Percentiles rank a stretch among this genome's conserved stretches.
phyloP scores from a whole-genome alignment of 2,113 vertebrate genomes.

The Alligator sinensis region DNA sequence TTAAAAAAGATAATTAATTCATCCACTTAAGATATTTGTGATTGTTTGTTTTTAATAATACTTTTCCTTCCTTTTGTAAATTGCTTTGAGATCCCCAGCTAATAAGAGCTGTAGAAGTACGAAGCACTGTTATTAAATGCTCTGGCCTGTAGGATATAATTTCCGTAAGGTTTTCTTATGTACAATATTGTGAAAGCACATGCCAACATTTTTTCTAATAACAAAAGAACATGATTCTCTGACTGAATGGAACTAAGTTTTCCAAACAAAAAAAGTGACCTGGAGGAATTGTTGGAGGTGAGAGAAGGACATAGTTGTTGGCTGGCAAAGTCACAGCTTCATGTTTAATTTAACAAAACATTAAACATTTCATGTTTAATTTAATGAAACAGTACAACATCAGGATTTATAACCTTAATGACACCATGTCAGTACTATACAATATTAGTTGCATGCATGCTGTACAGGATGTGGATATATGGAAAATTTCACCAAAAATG shows the following conservation, averaged over 20 bases:
- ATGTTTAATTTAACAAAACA: slow-evolving; percentile 84
- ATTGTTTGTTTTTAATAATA: not conserved
- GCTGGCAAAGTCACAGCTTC: slow-evolving; percentile 73
- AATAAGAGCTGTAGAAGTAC: not conserved
- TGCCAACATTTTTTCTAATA: rapidly evolving
- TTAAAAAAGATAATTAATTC: not conserved
- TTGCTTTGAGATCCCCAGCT: slow-evolving; percentile 10
- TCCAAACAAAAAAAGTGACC: slow-evolving; percentile 58
- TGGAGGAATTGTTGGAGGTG: slow-evolving; percentile 65
- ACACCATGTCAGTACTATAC: slow-evolving; percentile 60
- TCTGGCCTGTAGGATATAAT: slow-evolving; percentile 12
- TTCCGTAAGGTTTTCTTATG: not conserved
- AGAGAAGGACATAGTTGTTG: slow-evolving; percentile 70
- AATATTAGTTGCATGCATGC: slow-evolving; percentile 36
- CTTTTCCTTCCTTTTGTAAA: not conserved
- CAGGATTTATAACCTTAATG: slow-evolving; percentile 76
- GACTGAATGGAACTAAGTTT: slow-evolving; percentile 25
- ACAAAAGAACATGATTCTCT: not conserved
- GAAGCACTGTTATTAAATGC: not conserved
- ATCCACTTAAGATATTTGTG: not conserved
- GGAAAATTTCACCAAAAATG: slow-evolving; percentile 37
- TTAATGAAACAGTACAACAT: slow-evolving; percentile 76
- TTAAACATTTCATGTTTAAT: slow-evolving; percentile 84
- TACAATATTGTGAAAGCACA: not conserved
- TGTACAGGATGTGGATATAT: slow-evolving; percentile 28